Conservation (phyloP, 2,113 vertebrate species). For the Cygnus buccinator region DNA sequence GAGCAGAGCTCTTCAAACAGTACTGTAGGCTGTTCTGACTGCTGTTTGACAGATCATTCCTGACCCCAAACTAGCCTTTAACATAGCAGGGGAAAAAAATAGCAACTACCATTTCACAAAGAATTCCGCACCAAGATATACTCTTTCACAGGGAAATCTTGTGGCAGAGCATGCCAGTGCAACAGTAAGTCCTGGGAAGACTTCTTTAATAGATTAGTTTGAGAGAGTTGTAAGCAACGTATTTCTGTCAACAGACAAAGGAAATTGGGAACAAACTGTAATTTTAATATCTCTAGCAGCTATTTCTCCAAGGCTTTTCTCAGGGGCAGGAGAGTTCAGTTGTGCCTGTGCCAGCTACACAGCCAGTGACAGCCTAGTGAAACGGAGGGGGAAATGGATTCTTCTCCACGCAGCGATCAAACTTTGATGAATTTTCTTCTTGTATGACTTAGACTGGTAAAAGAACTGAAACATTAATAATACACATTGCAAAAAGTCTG, state of each 20-base stretch:
- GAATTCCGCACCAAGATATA: not conserved
- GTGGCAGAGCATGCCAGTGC: not conserved
- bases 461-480: not conserved
- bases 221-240: not conserved
- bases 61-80: not conserved
- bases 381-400: not conserved
- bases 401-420: not conserved
- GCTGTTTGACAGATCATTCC: not conserved
- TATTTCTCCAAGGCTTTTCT: not conserved
- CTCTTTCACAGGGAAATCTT: not conserved
- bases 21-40: not conserved
- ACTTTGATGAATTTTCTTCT: not conserved
- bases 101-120: not conserved
- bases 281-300: not conserved
- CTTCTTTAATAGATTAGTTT: not conserved
- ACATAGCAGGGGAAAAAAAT: not conserved
- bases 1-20: not conserved
- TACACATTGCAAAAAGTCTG: not conserved
- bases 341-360: not conserved
- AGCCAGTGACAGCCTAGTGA: accelerated
- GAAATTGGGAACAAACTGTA: not conserved
- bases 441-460: not conserved
- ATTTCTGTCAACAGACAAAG: not conserved
- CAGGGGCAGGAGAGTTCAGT: not conserved
- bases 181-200: not conserved